These are phyloP conservation scores for Rhamnusium bicolor DNA, from an alignment of 2,888 invertebrate species.

Conservation along the genomic window DNA sequence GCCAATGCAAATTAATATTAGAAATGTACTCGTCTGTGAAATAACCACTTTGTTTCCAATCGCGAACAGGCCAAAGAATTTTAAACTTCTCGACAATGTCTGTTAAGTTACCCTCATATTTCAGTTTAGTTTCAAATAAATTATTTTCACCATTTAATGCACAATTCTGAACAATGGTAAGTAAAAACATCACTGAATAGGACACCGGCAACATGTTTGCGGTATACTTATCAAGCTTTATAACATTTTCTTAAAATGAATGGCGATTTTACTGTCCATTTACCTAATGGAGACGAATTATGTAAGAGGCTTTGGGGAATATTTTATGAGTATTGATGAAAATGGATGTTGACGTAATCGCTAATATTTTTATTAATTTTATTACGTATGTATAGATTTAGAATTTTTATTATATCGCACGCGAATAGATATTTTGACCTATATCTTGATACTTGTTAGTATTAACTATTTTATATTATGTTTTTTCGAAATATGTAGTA, in stretches of 20 bases:
- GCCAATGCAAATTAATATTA: conserved; percentile 82
- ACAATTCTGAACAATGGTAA: not conserved
- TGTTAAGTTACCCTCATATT: conserved; percentile 23
- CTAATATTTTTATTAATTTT: not conserved
- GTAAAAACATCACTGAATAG: not conserved
- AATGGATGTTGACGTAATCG: not conserved
- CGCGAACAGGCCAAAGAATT: conserved; percentile 65
- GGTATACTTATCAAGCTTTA: not conserved
- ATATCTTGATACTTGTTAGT: too few species aligned
- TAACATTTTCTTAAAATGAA: not conserved
- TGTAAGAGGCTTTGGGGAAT: conserved; percentile 10
- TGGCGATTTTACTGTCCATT: not conserved
- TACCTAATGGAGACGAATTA: conserved; percentile 7
- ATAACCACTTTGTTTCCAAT: conserved; percentile 74
- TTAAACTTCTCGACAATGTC: conserved; percentile 58
- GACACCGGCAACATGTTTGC: not conserved
- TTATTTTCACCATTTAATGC: not conserved
- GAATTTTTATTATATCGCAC: not conserved
- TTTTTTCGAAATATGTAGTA: too few species aligned
- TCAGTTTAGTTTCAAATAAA: not conserved
- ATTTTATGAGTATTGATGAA: not conserved
- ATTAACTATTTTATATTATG: too few species aligned
- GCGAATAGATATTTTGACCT: too few species aligned
- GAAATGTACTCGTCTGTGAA: conserved; percentile 75
- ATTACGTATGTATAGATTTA: not conserved